phyloP scores from a whole-genome alignment of 1,140 invertebrate species.

The Hestina assimilis region DNA sequence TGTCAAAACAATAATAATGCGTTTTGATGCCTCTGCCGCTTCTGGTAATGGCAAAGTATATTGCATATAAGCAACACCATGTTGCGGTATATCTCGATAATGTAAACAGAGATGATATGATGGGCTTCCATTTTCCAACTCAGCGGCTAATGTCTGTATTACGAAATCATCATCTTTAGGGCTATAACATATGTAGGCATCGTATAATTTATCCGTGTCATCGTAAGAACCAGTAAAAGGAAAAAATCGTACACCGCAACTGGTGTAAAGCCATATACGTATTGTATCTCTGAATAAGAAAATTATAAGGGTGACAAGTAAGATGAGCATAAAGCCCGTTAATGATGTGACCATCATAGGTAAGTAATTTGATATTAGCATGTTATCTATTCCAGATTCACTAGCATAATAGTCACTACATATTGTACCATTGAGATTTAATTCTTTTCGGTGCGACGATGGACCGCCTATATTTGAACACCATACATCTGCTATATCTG shows the following conservation, averaged over 20 bases:
- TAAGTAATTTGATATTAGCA: slow-evolving; percentile 90
- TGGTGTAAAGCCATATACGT: slow-evolving; percentile 91
- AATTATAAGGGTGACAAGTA: slow-evolving; percentile 85
- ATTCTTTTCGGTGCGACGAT: slow-evolving; percentile 82
- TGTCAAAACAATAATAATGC: slow-evolving; percentile 89
- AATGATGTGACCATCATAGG: slow-evolving; percentile 88
- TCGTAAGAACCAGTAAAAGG: slow-evolving; percentile 82
- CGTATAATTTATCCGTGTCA: slow-evolving; percentile 92
- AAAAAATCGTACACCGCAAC: slow-evolving; percentile 90
- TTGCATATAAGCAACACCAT: slow-evolving; percentile 83
- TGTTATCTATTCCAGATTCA: slow-evolving; percentile 88
- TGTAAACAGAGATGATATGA: slow-evolving; percentile 92
- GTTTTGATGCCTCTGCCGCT: slow-evolving; percentile 90
- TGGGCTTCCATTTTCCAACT: slow-evolving; percentile 89
- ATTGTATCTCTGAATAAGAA: slow-evolving; percentile 92
- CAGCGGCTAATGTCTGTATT: slow-evolving; percentile 89
- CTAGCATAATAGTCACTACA: slow-evolving; percentile 91
- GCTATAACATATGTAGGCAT: slow-evolving; percentile 95
- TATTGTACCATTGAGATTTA: slow-evolving; percentile 89
- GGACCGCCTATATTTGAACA: slow-evolving; percentile 85
- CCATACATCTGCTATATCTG: slow-evolving; percentile 86
- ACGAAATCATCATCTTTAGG: slow-evolving; percentile 96
- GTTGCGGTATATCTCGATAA: slow-evolving; percentile 87
- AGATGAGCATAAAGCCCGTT: slow-evolving; percentile 84
- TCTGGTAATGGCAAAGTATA: slow-evolving; percentile 88